phyloP scores from a whole-genome alignment of 2,797 vertebrate genomes.

The Siniperca obscura region DNA sequence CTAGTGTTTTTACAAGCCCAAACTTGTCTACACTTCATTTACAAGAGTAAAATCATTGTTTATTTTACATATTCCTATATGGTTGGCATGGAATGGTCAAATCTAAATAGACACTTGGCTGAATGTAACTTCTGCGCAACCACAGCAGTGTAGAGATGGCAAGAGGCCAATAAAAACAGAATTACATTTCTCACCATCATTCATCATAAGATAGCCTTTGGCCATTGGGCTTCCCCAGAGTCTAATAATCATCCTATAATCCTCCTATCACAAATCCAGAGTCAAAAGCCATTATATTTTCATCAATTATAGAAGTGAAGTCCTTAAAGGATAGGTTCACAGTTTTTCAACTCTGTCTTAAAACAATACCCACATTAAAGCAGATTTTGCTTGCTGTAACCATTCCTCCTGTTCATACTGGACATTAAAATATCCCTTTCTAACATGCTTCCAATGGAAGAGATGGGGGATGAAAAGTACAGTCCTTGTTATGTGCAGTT shows the following conservation, averaged over 20 bases:
- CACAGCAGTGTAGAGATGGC: conserved; percentile 36
- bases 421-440: background rate
- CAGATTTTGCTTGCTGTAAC: background rate
- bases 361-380: background rate
- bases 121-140: conserved; percentile 20
- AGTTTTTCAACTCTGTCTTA: background rate
- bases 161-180: conserved; percentile 52
- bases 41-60: conserved; percentile 9
- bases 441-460: background rate
- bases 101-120: conserved; percentile 27
- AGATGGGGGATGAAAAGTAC: background rate
- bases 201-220: conserved; percentile 34
- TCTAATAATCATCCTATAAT: conserved; percentile 25
- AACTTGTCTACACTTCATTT: conserved; percentile 3
- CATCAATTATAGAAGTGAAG: background rate
- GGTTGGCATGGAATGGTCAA: conserved; percentile 14
- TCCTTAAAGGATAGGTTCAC: background rate
- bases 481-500: background rate
- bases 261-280: conserved; percentile 8
- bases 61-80: conserved; percentile 30
- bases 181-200: conserved; percentile 29
- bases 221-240: conserved; percentile 29
- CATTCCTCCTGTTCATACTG: background rate
- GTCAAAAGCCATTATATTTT: background rate
- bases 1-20: background rate